Base-by-base conservation (phyloP, 1,140 invertebrate species). In the Drosophila rhopaloa region DNA sequence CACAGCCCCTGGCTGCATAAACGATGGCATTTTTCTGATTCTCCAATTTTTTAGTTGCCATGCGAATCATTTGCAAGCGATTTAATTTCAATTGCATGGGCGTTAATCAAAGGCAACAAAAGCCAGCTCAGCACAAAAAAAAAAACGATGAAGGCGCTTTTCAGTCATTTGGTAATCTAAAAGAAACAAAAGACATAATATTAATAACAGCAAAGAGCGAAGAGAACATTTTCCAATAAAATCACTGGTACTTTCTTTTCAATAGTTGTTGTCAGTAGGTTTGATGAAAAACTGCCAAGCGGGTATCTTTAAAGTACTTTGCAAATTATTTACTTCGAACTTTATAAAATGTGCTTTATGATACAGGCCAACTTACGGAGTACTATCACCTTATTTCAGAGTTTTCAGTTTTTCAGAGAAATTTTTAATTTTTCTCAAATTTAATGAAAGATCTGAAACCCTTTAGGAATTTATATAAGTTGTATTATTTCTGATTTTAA, bases 1-100 rank as follows among this genome's bases (percentile, higher is more conserved):
- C 77, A 67, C 61, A 44, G 55, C 47, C 66, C 57, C 67, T 75
- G 53, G 54, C 54, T 75, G 60, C 73, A 76, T 76, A 66, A 60
- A 50, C 50, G 56, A 16, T 40, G 46, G 32, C 19, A 57, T 65
- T 56, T 67, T 76, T 54, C 43, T 40, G 50, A 50, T 61, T 40
- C 47, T 43, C 43, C 1, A 13, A 48, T 70, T 72, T 70, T 57
- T 55, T 51, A 54, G 29, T 24, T 67, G 59, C 32, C 47, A 37
- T 50, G 46, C 80, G 84, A 88, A 88, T 88, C 84, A 88, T 89
- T 88, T 89, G 76, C 83, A 57, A 80, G 60, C 84, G 63, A 88
- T 88, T 88, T 80, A 89, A 88, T 88, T 88, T 88, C 72, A 88
- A 89, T 89, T 83, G 83, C 83, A 89, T 70, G 84, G 57, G 63